Evolutionary conservation across 2,888 invertebrate species (phyloP).

Genomic region (Sepioteuthis lessoniana): DNA sequence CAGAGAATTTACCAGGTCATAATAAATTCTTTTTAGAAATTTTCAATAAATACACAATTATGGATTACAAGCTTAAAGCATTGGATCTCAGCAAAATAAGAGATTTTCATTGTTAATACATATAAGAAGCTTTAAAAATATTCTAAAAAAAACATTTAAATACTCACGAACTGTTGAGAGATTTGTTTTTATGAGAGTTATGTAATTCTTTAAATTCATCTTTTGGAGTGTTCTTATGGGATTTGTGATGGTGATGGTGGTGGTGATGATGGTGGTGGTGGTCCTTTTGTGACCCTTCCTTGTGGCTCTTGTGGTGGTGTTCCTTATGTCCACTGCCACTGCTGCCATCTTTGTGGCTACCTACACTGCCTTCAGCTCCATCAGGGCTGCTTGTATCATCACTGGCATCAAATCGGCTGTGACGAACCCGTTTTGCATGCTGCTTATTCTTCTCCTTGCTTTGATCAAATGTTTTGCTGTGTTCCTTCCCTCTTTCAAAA

Average conservation of each 20-base stretch:
- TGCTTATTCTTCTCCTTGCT: neutral
- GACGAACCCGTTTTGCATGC: neutral
- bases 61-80: too few relatives aligned
- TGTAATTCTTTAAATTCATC: slow-evolving; percentile 49
- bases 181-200: slow-evolving; percentile 55
- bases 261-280: slow-evolving; percentile 60
- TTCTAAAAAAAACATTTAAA: neutral
- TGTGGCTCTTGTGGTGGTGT: slow-evolving; percentile 50
- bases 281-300: slow-evolving; percentile 53
- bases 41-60: too few relatives aligned
- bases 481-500: neutral
- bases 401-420: neutral
- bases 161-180: slow-evolving; percentile 42
- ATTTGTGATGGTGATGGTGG: slow-evolving; percentile 61
- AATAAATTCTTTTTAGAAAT: too few relatives aligned
- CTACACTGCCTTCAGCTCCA: slow-evolving; percentile 39
- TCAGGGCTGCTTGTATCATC: slow-evolving; percentile 34
- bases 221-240: slow-evolving; percentile 49
- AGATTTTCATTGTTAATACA: too few relatives aligned
- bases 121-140: too few relatives aligned
- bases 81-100: too few relatives aligned
- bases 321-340: slow-evolving; percentile 53
- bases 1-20: too few relatives aligned
- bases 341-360: slow-evolving; percentile 44
- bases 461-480: neutral